Percentiles rank a stretch among this genome's conserved stretches.
These are phyloP conservation scores for Chelonus formosanus DNA, from an alignment of 2,888 invertebrate genomes.

Conservation along the genomic window DNA sequence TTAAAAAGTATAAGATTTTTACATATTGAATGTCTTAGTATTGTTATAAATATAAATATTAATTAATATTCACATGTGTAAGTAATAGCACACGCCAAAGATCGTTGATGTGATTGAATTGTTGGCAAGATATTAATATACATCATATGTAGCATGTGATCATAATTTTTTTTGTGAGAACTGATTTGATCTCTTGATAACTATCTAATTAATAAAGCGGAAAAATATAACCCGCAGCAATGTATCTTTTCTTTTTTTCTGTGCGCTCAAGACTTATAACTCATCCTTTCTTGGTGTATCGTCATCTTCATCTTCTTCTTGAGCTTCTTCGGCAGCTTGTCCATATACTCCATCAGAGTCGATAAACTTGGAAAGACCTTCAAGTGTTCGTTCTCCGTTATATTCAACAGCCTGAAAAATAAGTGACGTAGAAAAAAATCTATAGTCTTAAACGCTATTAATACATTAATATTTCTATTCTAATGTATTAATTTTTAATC, in stretches of 20 bases:
- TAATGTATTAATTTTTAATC: too few relatives aligned
- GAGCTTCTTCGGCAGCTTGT: slow-evolving; percentile 72
- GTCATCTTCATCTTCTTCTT: slow-evolving; percentile 78
- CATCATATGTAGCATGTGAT: too few relatives aligned
- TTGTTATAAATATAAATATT: too few relatives aligned
- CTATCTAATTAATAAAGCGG: slow-evolving; percentile 56
- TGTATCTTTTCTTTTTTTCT: slow-evolving; percentile 39
- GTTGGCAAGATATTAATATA: too few relatives aligned
- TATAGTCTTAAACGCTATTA: slow-evolving; percentile 32
- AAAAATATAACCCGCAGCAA: slow-evolving; percentile 30
- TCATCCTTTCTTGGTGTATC: slow-evolving; percentile 80
- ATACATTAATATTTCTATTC: not conserved
- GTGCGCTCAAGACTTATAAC: slow-evolving; percentile 69
- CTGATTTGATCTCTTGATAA: not conserved
- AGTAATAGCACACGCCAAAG: too few relatives aligned
- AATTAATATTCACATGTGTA: too few relatives aligned
- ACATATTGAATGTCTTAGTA: too few relatives aligned
- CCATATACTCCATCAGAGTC: slow-evolving; percentile 89
- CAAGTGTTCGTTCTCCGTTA: slow-evolving; percentile 94
- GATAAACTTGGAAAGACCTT: slow-evolving; percentile 91
- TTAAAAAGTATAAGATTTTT: too few relatives aligned
- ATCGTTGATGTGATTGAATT: too few relatives aligned
- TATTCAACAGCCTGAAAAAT: slow-evolving; percentile 79
- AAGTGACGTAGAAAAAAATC: slow-evolving; percentile 16
- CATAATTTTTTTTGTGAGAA: not conserved